A percentile compares a stretch with the other conserved stretches of the same genome.
phyloP scores from a whole-genome alignment of 2,113 vertebrate species.

The Calypte anna region DNA sequence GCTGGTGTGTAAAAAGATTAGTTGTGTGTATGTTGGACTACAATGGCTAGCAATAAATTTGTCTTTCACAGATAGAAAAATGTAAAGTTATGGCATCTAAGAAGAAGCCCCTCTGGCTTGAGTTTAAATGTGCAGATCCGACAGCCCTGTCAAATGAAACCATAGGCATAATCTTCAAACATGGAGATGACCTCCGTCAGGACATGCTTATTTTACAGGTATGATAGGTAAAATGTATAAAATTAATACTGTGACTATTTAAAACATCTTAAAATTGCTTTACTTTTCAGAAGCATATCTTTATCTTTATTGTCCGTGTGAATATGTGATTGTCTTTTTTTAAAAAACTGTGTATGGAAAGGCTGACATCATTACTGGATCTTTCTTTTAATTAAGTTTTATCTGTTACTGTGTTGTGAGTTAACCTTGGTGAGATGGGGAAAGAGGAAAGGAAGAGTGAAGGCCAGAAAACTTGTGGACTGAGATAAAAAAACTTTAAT shows the following conservation, averaged over 20 bases:
- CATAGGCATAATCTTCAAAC: conserved; percentile 98
- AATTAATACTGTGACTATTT: background rate
- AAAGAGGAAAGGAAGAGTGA: background rate
- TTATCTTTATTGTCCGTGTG: background rate
- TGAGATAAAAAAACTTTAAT: background rate
- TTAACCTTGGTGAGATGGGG: background rate
- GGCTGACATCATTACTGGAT: background rate
- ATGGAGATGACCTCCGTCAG: conserved; percentile 95
- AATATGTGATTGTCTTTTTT: background rate
- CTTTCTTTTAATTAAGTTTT: background rate
- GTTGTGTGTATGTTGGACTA: background rate
- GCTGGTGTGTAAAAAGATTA: background rate
- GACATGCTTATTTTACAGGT: conserved; percentile 99
- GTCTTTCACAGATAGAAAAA: conserved; percentile 88
- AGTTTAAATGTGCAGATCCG: conserved; percentile 93
- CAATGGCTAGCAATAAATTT: background rate
- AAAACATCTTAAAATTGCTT: background rate
- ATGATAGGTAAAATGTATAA: background rate
- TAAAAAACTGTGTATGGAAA: background rate
- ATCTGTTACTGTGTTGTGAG: background rate
- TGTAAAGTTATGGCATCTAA: conserved; percentile 99
- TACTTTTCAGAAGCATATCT: background rate
- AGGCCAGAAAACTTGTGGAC: background rate
- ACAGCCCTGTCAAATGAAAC: conserved; percentile 93
- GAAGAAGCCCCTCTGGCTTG: conserved; percentile 98